A percentile compares a stretch with the other conserved stretches of the same genome.
These are phyloP conservation scores for Thinocorus orbignyianus DNA, from an alignment of 2,113 vertebrate species.

Conservation along the genomic window DNA sequence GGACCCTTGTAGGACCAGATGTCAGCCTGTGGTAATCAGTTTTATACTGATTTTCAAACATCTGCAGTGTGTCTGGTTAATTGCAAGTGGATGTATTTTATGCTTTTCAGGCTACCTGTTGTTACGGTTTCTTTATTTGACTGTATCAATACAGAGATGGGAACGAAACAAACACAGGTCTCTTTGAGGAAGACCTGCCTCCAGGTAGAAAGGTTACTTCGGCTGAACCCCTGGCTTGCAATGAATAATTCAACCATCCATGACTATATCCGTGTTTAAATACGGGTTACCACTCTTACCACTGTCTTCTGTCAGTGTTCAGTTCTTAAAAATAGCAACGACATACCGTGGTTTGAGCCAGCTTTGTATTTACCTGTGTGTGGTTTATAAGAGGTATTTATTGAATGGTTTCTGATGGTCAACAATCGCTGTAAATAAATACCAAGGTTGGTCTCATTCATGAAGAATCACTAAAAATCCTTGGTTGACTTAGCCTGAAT, in stretches of 20 bases:
- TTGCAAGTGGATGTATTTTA: background rate
- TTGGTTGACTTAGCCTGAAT: background rate
- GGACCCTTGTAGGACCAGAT: background rate
- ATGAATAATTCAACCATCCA: background rate
- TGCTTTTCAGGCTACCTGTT: background rate
- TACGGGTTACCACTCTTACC: background rate
- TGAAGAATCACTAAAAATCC: background rate
- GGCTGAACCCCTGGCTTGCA: background rate
- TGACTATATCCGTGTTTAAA: background rate
- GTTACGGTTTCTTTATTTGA: background rate
- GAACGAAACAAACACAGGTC: background rate
- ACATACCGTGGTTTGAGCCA: background rate
- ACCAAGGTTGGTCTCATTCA: background rate
- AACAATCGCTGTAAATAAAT: background rate
- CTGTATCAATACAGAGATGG: background rate
- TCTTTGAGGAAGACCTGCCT: background rate
- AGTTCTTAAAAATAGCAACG: background rate
- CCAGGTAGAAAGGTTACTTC: background rate
- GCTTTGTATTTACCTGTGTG: background rate
- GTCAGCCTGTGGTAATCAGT: background rate
- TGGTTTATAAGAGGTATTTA: background rate
- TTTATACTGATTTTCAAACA: constrained; percentile 8
- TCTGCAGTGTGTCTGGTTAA: background rate
- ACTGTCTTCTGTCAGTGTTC: background rate
- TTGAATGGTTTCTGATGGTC: background rate